Evolutionary conservation across 1,140 invertebrate species (phyloP).

Genomic region (Brachionus paranguensis): DNA sequence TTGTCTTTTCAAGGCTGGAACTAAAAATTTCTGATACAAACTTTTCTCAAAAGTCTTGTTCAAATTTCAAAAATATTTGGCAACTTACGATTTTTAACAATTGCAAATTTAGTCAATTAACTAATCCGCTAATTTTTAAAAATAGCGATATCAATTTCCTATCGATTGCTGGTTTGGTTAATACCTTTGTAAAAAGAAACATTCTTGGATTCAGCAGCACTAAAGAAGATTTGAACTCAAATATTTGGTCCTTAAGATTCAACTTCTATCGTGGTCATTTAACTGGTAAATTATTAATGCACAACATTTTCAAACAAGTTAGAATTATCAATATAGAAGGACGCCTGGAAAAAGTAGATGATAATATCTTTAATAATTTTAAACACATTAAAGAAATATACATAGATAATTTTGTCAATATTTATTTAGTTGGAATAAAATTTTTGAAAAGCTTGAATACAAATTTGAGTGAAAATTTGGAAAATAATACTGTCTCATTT

Average conservation of each 20-base stretch:
- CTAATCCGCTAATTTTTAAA: background rate
- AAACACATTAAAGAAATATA: background rate
- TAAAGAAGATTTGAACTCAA: background rate
- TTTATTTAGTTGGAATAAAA: background rate
- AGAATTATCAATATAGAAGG: no score
- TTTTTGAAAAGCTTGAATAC: background rate
- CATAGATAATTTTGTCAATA: background rate
- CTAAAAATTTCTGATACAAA: background rate
- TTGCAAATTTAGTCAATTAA: background rate
- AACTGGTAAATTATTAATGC: background rate
- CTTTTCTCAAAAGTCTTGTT: background rate
- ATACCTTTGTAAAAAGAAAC: background rate
- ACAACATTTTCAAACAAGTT: no score
- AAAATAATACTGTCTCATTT: background rate
- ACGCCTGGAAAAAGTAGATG: background rate
- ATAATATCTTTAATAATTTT: background rate
- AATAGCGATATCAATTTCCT: background rate
- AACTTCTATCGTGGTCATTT: background rate
- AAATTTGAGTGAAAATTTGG: background rate
- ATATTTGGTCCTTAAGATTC: background rate
- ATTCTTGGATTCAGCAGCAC: background rate
- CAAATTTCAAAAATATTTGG: background rate
- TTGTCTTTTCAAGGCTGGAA: background rate
- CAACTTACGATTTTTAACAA: background rate
- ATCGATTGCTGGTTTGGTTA: background rate